Evolutionary conservation across 2,888 invertebrate species (phyloP).

Genomic region (Sinelater perroti): DNA sequence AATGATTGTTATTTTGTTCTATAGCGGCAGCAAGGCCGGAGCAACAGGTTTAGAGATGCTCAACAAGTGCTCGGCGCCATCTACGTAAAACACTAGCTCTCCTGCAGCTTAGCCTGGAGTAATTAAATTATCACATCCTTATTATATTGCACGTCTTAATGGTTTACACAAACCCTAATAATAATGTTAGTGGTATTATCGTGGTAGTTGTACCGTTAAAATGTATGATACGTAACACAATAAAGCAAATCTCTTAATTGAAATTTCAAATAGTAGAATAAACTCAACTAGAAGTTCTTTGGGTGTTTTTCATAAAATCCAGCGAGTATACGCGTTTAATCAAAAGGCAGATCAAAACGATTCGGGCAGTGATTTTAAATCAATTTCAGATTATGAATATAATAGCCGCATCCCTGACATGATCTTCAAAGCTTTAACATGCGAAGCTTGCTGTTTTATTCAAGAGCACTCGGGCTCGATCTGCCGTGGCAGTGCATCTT

Average conservation of each 20-base stretch:
- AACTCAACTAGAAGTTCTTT: no score
- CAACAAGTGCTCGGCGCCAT: conserved; percentile 30
- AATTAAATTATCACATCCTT: conserved; percentile 12
- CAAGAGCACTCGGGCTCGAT: not conserved
- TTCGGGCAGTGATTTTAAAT: no score
- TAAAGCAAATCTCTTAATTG: no score
- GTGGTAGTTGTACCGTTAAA: no score
- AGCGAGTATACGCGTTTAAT: no score
- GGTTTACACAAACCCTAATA: conserved; percentile 4
- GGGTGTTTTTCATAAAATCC: no score
- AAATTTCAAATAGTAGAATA: no score
- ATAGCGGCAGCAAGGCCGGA: conserved; percentile 17
- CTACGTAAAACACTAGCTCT: conserved; percentile 12
- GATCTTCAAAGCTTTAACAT: not conserved
- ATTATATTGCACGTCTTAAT: conserved; percentile 11
- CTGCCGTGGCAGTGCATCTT: not conserved
- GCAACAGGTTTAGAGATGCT: conserved; percentile 32
- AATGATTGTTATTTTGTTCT: conserved; percentile 20
- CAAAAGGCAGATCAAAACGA: no score
- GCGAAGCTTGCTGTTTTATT: not conserved
- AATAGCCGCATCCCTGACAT: not conserved
- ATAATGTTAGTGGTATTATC: no score
- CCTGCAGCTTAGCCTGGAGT: conserved; percentile 5
- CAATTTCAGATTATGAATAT: no score
- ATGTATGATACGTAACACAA: no score